These are phyloP conservation scores for Bufo bufo DNA, from an alignment of 2,113 vertebrate genomes.

Conservation along the genomic window DNA sequence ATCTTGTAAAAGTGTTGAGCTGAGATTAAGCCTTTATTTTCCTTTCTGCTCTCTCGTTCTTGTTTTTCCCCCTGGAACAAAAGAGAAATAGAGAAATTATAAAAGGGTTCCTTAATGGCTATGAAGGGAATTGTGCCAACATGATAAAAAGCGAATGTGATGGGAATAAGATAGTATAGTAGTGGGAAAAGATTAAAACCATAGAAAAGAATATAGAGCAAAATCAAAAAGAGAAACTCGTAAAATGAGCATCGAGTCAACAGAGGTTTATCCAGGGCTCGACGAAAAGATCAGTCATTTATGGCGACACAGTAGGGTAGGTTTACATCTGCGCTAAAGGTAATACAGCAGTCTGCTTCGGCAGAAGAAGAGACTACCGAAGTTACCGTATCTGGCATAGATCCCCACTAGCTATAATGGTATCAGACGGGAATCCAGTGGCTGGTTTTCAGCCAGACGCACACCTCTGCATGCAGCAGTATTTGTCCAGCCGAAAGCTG, in stretches of 20 bases:
- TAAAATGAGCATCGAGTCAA: neutral
- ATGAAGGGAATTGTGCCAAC: conserved; percentile 34
- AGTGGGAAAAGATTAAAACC: neutral
- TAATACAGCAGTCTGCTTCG: too few species aligned
- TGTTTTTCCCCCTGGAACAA: conserved; percentile 38
- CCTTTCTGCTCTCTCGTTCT: conserved; percentile 25
- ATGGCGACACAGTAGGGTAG: neutral
- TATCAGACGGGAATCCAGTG: too few species aligned
- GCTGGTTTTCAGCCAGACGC: too few species aligned
- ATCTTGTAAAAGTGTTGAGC: conserved; percentile 39
- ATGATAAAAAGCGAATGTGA: conserved; percentile 35
- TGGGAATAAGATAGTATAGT: conserved; percentile 53
- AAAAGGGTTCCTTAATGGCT: conserved; percentile 35
- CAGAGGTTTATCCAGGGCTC: neutral
- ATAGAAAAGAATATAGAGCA: conserved; percentile 9
- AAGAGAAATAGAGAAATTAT: conserved; percentile 48
- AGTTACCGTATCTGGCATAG: too few species aligned
- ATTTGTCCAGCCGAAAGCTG: too few species aligned
- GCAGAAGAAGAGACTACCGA: too few species aligned
- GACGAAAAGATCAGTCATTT: neutral
- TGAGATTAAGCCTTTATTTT: conserved; percentile 26
- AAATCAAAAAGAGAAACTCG: conserved; percentile 21
- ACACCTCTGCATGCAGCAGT: too few species aligned
- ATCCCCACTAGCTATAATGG: too few species aligned
- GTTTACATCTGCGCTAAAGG: too few species aligned